Percentiles rank a stretch among this genome's conserved stretches.
These are phyloP conservation scores for Aurelia sp. DNA, from an alignment of 30 jellyfish, hydroid and myxozoan species.

Conservation along the genomic window DNA sequence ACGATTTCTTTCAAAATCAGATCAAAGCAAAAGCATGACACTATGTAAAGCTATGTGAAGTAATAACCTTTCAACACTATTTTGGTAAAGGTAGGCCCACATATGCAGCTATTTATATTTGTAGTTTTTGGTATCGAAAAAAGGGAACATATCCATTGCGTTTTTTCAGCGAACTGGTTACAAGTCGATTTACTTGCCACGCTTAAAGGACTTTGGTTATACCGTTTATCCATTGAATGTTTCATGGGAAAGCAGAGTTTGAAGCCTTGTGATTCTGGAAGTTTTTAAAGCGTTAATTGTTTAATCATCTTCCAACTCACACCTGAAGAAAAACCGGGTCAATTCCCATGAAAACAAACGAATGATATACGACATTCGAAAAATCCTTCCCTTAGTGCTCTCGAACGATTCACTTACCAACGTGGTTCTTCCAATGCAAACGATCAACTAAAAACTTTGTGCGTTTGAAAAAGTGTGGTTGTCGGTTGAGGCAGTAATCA, in stretches of 20 bases:
- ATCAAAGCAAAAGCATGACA: neutral
- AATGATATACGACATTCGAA: neutral
- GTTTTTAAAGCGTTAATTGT: neutral
- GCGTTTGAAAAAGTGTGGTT: slow-evolving; percentile 5
- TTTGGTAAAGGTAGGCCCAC: no score
- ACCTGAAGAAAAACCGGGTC: neutral
- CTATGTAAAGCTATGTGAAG: neutral
- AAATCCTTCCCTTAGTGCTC: neutral
- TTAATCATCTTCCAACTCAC: neutral
- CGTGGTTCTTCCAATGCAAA: slow-evolving; percentile 18
- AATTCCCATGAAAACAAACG: neutral
- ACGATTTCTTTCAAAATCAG: neutral
- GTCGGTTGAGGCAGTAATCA: slow-evolving; percentile 15
- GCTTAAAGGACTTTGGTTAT: neutral
- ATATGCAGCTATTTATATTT: no score
- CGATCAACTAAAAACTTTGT: slow-evolving; percentile 6
- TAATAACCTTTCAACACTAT: no score
- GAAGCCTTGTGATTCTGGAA: neutral
- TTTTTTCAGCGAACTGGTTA: no score
- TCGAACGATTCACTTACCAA: slow-evolving; percentile 8
- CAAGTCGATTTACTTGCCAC: no score
- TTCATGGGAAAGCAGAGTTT: neutral
- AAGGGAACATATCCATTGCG: no score
- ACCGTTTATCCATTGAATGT: neutral
- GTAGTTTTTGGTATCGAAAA: neutral